Percentiles rank a stretch among this genome's conserved stretches.
Evolutionary conservation across 2,888 invertebrate genomes (phyloP).

Genomic region (Aromia moschata): DNA sequence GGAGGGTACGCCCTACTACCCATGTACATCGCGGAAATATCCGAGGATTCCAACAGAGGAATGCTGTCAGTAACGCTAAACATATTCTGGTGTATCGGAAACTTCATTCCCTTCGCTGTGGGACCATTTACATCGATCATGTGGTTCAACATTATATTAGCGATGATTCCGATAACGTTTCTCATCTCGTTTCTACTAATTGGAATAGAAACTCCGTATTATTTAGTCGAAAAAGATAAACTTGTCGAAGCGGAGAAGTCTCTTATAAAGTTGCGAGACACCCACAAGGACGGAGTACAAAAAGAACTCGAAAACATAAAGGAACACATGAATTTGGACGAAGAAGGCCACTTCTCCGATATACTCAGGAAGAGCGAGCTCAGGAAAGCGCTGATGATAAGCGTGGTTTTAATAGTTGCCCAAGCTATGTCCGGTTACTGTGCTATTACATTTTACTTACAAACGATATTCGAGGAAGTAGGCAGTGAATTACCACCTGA

Average conservation of each 20-base stretch:
- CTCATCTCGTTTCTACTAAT: slow-evolving; percentile 74
- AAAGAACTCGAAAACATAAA: slow-evolving; percentile 62
- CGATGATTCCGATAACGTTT: slow-evolving; percentile 59
- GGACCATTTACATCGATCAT: slow-evolving; percentile 77
- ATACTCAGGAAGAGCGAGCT: slow-evolving; percentile 70
- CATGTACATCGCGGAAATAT: slow-evolving; percentile 86
- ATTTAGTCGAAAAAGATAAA: slow-evolving; percentile 68
- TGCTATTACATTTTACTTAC: slow-evolving; percentile 61
- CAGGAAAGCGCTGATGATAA: slow-evolving; percentile 79
- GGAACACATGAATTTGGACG: slow-evolving; percentile 36
- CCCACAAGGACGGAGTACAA: slow-evolving; percentile 69
- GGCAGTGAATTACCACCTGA: slow-evolving; percentile 70
- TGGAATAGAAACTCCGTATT: slow-evolving; percentile 75
- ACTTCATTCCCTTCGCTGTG: slow-evolving; percentile 72
- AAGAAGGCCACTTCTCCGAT: slow-evolving; percentile 56
- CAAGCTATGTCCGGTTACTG: slow-evolving; percentile 78
- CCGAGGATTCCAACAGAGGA: slow-evolving; percentile 79
- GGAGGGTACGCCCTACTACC: slow-evolving; percentile 78
- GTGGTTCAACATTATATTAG: slow-evolving; percentile 65
- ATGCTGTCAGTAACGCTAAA: slow-evolving; percentile 74
- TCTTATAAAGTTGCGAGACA: slow-evolving; percentile 74
- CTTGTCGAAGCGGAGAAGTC: slow-evolving; percentile 71
- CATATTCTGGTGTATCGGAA: slow-evolving; percentile 74
- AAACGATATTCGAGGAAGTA: slow-evolving; percentile 73
- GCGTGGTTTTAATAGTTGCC: slow-evolving; percentile 66